Conservation (phyloP, 2,113 vertebrate species). For the Xyrauchen texanus region DNA sequence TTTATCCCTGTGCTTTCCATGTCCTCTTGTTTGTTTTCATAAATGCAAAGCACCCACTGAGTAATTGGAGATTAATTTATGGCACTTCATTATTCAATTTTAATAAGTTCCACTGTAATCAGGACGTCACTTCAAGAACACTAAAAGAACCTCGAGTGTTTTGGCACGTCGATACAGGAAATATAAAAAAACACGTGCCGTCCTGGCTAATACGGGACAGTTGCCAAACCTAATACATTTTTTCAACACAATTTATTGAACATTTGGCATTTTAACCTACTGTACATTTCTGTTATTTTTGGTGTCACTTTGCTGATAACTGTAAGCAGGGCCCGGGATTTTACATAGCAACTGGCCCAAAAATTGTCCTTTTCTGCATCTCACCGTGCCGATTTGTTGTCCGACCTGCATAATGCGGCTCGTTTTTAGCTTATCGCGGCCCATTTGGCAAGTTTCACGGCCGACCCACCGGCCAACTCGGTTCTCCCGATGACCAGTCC, state of each 20-base stretch:
- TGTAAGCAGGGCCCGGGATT: too few species aligned
- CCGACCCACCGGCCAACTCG: too few species aligned
- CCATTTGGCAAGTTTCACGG: too few species aligned
- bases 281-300: background rate
- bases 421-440: too few species aligned
- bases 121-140: background rate
- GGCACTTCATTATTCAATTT: slow-evolving; percentile 51
- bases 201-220: too few species aligned
- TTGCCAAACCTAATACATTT: too few species aligned
- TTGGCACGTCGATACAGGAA: background rate
- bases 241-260: background rate
- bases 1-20: slow-evolving; percentile 52
- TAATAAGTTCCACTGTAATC: background rate
- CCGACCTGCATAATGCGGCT: too few species aligned
- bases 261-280: background rate
- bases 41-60: slow-evolving; percentile 39
- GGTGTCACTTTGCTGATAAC: background rate
- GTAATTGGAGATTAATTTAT: slow-evolving; percentile 54
- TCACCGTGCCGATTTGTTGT: too few species aligned
- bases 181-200: background rate
- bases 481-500: too few species aligned
- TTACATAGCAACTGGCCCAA: too few species aligned
- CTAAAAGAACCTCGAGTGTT: too few species aligned
- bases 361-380: too few species aligned
- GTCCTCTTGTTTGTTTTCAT: slow-evolving; percentile 55